Evolutionary conservation across 2,113 vertebrate genomes (phyloP), one percentile per base, ranked within the genome.

Genomic region (Mobula hypostoma): DNA sequence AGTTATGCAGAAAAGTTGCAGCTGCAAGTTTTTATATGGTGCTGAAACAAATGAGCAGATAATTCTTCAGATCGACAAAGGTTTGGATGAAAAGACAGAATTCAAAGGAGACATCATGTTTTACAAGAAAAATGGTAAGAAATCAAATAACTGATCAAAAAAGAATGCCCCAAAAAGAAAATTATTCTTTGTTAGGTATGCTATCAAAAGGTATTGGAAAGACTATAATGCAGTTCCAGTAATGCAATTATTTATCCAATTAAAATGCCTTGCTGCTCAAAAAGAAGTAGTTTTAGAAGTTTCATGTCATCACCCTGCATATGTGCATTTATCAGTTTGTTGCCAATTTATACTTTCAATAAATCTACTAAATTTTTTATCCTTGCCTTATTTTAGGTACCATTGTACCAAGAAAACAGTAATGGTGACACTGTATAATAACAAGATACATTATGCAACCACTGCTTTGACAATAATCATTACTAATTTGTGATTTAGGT

Each of bases 1-100:
- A 97, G 99, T 99, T 96, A 99, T 99, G 99, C 99, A 99, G 97
- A 99, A 99, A 97, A 98, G 98, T 95, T 99, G 99, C 94, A 98
- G 98, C 94, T 99, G 99, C 95, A 98, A 98, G 96, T 99, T 99
- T 96, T 97, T 99, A 85, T 98, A 98, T 88, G 99, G 99, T 79
- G 97, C 96, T 29, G 98, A 99, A 96, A 99, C 97, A 95, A 98
- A 96, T 0, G 98, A 99, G 94, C 97, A 98, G 95, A 97, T 99
- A 97, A 99, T 98, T 96, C 97, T 98, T 96, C 97, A 98, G 85
- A 98, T 99, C 94, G 98, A 98, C 94, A 97, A 98, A n/a, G 98
- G 98, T 0, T 95, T 99, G 95, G 98, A 99, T 94, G 98, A 98
- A 95, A 98, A 98, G 94, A 97, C 97, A 94, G 99, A 99, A 97